phyloP scores from a whole-genome alignment of 2,113 vertebrate species.

The Eulemur macaco region DNA sequence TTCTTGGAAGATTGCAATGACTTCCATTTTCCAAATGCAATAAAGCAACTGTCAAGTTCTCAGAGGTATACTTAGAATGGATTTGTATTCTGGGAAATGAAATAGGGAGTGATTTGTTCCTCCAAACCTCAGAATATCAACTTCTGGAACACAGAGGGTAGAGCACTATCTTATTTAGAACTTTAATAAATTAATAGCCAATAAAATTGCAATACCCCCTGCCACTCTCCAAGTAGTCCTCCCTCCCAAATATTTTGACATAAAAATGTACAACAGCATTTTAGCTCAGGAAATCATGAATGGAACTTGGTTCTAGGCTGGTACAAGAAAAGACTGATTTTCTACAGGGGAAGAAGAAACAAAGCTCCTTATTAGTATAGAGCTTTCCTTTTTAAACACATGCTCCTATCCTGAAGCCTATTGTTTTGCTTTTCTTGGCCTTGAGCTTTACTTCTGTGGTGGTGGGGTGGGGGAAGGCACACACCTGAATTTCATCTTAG shows the following conservation, averaged over 20 bases:
- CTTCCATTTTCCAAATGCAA: conserved; percentile 73
- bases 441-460: neutral
- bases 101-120: neutral
- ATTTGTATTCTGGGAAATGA: conserved; percentile 54
- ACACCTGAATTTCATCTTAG: neutral
- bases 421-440: neutral
- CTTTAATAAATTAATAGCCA: conserved; percentile 56
- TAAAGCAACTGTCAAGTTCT: conserved; percentile 67
- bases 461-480: neutral
- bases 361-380: neutral
- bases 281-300: neutral
- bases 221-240: neutral
- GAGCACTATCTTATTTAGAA: conserved; percentile 62
- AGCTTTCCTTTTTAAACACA: neutral
- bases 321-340: neutral
- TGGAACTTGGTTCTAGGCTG: neutral
- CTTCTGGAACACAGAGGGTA: conserved; percentile 50
- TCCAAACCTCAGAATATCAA: neutral
- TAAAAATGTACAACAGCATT: neutral
- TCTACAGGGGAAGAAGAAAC: neutral
- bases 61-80: conserved; percentile 66
- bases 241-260: conserved; percentile 61
- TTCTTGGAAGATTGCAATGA: conserved; percentile 33
- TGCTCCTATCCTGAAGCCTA: neutral
- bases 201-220: conserved; percentile 39